A percentile compares a stretch with the other conserved stretches of the same genome.
phyloP scores from a whole-genome alignment of 2,888 invertebrate genomes.

The Cinara cedri region DNA sequence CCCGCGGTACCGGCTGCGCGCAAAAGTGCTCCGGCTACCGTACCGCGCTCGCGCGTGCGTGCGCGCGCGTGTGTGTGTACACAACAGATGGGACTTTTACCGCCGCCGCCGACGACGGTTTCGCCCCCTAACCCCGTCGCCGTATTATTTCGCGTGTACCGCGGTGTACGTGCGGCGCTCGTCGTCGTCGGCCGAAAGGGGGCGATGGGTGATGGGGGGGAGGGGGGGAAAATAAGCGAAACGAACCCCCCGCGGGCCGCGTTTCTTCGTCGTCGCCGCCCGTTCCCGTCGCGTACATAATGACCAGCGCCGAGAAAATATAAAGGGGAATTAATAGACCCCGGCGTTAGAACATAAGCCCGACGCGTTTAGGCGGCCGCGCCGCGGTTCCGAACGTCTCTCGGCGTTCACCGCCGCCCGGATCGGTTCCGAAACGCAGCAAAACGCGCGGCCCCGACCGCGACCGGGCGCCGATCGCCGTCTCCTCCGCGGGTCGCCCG shows the following conservation, averaged over 20 bases:
- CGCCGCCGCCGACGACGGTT: slow-evolving; percentile 21
- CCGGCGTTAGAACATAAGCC: slow-evolving; percentile 58
- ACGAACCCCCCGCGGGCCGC: neutral
- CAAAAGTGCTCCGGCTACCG: slow-evolving; percentile 15
- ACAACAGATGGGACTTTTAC: slow-evolving; percentile 49
- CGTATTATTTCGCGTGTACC: too few species aligned
- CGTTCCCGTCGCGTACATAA: slow-evolving; percentile 36
- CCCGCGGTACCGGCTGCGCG: too few species aligned
- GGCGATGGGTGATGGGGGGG: slow-evolving; percentile 24
- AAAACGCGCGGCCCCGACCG: too few species aligned
- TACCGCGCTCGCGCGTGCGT: neutral
- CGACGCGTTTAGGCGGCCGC: too few species aligned
- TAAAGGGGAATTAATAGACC: slow-evolving; percentile 58
- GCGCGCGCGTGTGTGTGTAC: slow-evolving; percentile 23
- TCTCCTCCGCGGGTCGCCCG: too few species aligned
- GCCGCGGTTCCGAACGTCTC: too few species aligned
- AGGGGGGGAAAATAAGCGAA: neutral
- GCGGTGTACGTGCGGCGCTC: neutral
- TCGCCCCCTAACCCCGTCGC: slow-evolving; percentile 5
- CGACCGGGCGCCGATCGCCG: too few species aligned
- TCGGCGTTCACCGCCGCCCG: too few species aligned
- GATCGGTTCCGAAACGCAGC: too few species aligned
- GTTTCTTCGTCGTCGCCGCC: slow-evolving; percentile 13
- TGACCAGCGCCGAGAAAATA: slow-evolving; percentile 54
- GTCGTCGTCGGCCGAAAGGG: slow-evolving; percentile 5